Evolutionary conservation across 2,797 vertebrate genomes (phyloP), one percentile per base, ranked within the genome.

Genomic region (Coccyzus lansbergi): DNA sequence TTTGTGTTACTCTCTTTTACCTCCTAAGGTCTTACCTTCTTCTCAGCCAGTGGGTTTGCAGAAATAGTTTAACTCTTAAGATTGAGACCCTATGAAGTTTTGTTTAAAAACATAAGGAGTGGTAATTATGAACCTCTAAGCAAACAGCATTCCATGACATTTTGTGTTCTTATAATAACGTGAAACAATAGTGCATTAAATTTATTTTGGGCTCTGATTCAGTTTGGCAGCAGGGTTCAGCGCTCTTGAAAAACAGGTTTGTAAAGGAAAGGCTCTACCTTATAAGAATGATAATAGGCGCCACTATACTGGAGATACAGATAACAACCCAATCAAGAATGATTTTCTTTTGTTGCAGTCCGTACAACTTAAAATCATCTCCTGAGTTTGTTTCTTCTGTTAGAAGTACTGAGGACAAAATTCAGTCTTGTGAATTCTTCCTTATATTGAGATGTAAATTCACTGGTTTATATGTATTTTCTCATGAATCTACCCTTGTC

Each of bases 221-320:
- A 3, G 0, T 49, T 70, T 86, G 93, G 34, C 9, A 76, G 21
- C 26, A 59, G 15, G 26, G 33, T 46, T 72, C 15, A 21, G 74
- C 12, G 11, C 24, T 87, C 65, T 65, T 83, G 82, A 88, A 91
- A 94, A 86, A 65, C 51, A 56, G 33, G 46, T 90, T 87, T 91
- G 15, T 67, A 64, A 86, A 86, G 24, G 58, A 59, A 83, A 87
- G 19, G 24, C 5, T 86, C 8, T 25, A n/a, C 20, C 55, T 48
- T 87, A 25, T 59, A 89, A 52, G 44, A 62, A 80, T 76, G 55
- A 24, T 18, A 94, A 52, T 8, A 89, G 65, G 33, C 7, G 3
- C 49, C 52, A 60, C 10, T 34, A 8, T 49, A 36, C 36, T 86
- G 14, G 28, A 92, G 52, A n/a, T 18, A 36, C 10, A 53, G 81